A percentile compares a stretch with the other conserved stretches of the same genome.
These are phyloP conservation scores for Cataglyphis livida DNA, from an alignment of 2,888 invertebrate genomes.

Conservation along the genomic window DNA sequence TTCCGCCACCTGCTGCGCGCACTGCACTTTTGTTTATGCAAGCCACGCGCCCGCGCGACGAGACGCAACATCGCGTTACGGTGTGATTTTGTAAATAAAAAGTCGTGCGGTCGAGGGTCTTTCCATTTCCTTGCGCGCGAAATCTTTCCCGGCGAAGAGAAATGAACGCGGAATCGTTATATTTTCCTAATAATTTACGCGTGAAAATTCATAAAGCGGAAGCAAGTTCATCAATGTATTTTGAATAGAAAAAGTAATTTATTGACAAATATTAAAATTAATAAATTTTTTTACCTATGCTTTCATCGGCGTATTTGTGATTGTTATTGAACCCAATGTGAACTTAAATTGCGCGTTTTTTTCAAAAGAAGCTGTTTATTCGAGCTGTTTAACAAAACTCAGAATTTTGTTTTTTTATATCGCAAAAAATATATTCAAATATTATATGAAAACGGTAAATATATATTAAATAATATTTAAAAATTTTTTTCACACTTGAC, in stretches of 20 bases:
- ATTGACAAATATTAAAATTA: neutral
- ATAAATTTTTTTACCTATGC: neutral
- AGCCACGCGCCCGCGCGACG: conserved; percentile 70
- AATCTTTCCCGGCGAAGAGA: neutral
- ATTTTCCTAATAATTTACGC: conserved; percentile 10
- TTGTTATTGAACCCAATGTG: neutral
- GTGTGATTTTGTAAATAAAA: neutral
- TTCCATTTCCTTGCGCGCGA: neutral
- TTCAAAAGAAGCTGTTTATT: neutral
- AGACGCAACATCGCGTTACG: conserved; percentile 11
- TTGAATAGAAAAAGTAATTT: neutral
- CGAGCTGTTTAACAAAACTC: neutral
- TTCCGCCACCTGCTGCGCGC: conserved; percentile 80
- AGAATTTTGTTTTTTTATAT: neutral
- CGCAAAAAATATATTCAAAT: conserved; percentile 1
- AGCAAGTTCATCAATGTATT: neutral
- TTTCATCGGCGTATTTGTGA: neutral
- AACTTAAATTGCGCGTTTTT: neutral
- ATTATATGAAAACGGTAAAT: neutral
- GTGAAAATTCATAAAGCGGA: neutral
- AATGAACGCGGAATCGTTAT: neutral
- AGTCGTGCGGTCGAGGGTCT: neutral
- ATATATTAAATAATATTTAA: neutral
- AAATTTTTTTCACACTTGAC: neutral
- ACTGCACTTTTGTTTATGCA: conserved; percentile 79